Evolutionary conservation across 1,140 invertebrate genomes (phyloP), one percentile per base, ranked within the genome.

Genomic region (Habropoda laboriosa): DNA sequence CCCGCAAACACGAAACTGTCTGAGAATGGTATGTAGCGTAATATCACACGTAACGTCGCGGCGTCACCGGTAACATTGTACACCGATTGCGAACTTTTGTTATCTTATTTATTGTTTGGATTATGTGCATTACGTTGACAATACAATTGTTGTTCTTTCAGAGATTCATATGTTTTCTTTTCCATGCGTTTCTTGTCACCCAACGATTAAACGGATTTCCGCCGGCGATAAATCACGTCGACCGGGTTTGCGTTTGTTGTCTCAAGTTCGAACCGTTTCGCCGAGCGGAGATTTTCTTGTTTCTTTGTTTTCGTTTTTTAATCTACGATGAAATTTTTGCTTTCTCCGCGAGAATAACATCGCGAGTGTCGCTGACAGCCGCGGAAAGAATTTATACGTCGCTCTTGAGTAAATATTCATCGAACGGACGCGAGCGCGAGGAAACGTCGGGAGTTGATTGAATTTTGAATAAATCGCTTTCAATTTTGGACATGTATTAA

Each of bases 401-500:
- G 12, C 18, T 27, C 2, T 8, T 10, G n/a, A 30, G 18, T 57
- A 42, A 60, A 71, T 78, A 71, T 70, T 60, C 66, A 32, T 60
- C 32, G 27, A 16, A 24, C 64, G 45, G 10, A 13, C 4, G 51
- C 53, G 27, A 30, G n/a, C 40, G 18, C 64, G 30, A 45, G 57
- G 18, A 40, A 49, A 61, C 13, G 66, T 38, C 66, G 24, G 16
- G 32, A 32, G 75, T 60, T 78, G 67, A 78, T 78, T 78, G 71
- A 78, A 78, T 61, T 71, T 47, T 5, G 35, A 51, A 57, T 49
- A 71, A 78, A 78, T 78, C 67, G 75, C 35, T 78, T 71, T 51
- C 75, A 71, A 78, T 78, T 78, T 49, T 61, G 47, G 71, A 78
- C 27, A 71, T 27, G 67, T 78, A 78, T 78, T 78, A 78, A 78